Base-by-base conservation (phyloP, 2,113 vertebrate species). In the Arvicanthis niloticus region DNA sequence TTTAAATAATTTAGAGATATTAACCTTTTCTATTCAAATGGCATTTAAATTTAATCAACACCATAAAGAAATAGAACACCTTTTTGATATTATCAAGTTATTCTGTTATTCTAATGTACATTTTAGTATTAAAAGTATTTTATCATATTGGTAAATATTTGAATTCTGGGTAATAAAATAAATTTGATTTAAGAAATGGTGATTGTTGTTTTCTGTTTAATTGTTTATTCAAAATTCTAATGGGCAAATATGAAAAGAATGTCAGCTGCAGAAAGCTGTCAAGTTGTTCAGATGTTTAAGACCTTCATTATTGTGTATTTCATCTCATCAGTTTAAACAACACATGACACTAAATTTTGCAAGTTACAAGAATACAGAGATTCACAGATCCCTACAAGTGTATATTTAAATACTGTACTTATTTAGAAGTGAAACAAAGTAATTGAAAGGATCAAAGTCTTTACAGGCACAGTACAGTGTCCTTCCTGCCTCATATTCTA, bases 391-490 rank as follows among this genome's bases (percentile, higher is more conserved):
- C 56, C 13, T 78, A 22, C 11, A 96, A 89, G 34, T 31, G 68
- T 19, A 67, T 21, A 89, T 90, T 96, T 91, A 95, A 91, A 96
- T 48, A 42, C 5, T 34, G 17, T 60, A 40, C 67, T 95, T 93
- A 97, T 88, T 96, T 92, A 89, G 19, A 93, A 80, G 56, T 68
- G 29, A 95, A 94, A 91, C 31, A 89, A 88, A 95, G 92, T 89
- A 94, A 94, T 88, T 97, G 78, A 85, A 96, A 95, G 70, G 34
- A 93, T 90, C 84, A 62, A 84, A 86, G 45, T 70, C n/a, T 96
- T 96, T 40, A 73, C 11, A 96, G 48, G 60, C 72, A 67, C 89
- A 89, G 56, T 65, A 56, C 77, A 90, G 29, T 84, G 29, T 70
- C 67, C 94, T 97, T 86, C 65, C 0, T 80, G 62, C 48, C 77